Evolutionary conservation across 2,113 vertebrate species (phyloP).

Genomic region (Macheiramphus alcinus): DNA sequence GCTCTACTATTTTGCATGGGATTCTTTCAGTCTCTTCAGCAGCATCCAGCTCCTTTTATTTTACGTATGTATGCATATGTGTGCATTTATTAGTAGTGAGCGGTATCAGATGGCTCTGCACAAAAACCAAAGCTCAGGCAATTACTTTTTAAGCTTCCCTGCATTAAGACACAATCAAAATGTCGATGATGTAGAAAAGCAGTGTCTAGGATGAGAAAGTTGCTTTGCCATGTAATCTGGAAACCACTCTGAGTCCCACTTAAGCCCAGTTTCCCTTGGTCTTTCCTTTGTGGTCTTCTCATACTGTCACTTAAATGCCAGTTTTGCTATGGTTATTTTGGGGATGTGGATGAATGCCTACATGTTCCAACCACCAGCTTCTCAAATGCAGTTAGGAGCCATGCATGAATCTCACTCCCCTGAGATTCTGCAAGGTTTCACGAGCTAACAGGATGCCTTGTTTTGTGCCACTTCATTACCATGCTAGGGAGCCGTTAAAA

Average conservation of each 20-base stretch:
- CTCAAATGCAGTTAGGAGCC: not conserved
- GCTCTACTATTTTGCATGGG: not conserved
- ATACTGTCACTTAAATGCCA: not conserved
- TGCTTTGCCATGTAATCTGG: not conserved
- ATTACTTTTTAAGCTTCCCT: not conserved
- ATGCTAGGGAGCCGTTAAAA: not conserved
- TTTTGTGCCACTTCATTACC: not conserved
- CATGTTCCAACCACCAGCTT: not conserved
- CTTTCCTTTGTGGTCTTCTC: slow-evolving; percentile 18
- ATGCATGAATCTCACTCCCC: not conserved
- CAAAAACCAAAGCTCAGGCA: not conserved
- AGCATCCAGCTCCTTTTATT: not conserved
- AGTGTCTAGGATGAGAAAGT: not conserved
- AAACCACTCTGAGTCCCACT: slow-evolving; percentile 15
- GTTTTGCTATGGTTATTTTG: not conserved
- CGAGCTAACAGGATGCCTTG: not conserved
- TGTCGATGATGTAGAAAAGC: not conserved
- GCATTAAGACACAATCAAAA: not conserved
- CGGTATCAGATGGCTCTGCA: not conserved
- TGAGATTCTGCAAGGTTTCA: not conserved
- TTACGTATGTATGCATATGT: not conserved
- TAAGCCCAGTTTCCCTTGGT: not conserved
- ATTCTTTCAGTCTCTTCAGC: slow-evolving; percentile 27
- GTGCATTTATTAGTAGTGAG: not conserved
- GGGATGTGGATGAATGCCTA: not conserved